phyloP scores from a whole-genome alignment of 2,888 invertebrate genomes.

The Himalopsyche anomala region DNA sequence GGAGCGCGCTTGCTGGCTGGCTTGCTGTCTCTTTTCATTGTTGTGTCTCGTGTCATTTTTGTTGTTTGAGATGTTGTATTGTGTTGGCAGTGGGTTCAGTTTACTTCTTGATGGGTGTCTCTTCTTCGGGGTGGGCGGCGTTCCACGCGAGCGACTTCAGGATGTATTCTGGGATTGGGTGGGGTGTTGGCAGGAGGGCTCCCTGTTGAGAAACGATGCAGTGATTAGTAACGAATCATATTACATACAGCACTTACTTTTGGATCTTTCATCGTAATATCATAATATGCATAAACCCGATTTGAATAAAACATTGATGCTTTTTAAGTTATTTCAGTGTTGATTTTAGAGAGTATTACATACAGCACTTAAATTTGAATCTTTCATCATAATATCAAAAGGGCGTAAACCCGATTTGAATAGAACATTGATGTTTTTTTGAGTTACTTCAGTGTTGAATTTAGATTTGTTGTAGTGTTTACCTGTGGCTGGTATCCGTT shows the following conservation, averaged over 20 bases:
- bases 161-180: constrained; percentile 77
- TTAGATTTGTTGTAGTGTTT: constrained; percentile 55
- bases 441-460: neutral
- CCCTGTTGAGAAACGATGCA: constrained; percentile 54
- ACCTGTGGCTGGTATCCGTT: constrained; percentile 77
- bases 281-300: too few species aligned
- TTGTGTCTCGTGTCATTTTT: neutral
- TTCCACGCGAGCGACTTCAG: constrained; percentile 75
- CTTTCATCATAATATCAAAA: too few species aligned
- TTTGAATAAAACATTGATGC: neutral
- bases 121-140: constrained; percentile 70
- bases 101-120: constrained; percentile 41
- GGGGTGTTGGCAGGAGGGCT: constrained; percentile 72
- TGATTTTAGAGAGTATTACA: neutral
- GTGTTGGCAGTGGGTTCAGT: neutral
- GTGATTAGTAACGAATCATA: neutral
- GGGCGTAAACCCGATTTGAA: too few species aligned
- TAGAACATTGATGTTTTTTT: neutral
- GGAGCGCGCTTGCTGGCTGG: neutral
- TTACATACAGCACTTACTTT: too few species aligned
- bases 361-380: too few species aligned
- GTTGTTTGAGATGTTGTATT: neutral
- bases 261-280: too few species aligned
- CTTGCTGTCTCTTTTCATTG: neutral
- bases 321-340: neutral